Base-by-base conservation (phyloP, 2,113 vertebrate genomes). In the Uropsilus gracilis region DNA sequence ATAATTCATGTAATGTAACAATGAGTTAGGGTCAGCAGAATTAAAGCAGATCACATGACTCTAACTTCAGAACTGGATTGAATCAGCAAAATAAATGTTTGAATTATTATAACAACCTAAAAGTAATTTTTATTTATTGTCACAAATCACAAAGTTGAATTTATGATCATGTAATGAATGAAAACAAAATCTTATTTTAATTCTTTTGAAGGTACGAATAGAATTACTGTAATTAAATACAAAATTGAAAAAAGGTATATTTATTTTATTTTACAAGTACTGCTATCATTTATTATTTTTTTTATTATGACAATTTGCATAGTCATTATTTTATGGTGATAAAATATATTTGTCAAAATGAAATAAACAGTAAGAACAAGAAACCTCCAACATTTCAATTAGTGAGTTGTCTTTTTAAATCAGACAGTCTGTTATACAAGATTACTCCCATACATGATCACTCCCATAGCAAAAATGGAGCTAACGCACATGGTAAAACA, bases 231-330 rank as follows among this genome's bases (percentile, higher is more conserved):
- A 34, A 18, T 34, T 69, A 90, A 0, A 85, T 1, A 4, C 85
- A 12, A 34, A 48, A 87, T 44, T 95, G 84, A 86, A 66, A 77
- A 87, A 94, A 97, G 69, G 71, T 89, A 42, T 94, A 86, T 92
- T n/a, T n/a, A 97, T 97, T 97, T 77, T 91, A 91, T 78, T 94
- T 96, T 95, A 97, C 89, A 97, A 97, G 94, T 94, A 85, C 22
- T 87, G 13, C 64, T 68, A 34, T 42, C 13, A 24, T 7, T 73
- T 48, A 18, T 59, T 64, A 44, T 44, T 50, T 72, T 87, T 86
- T 68, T 12, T 10, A 76, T 76, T 88, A 37, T 1, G 53, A 42
- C 8, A 81, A 5, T 53, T 18, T 53, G 14, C 37, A 16, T 39
- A 69, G 3, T 26, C 42, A 77, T 46, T 80, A 66, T 17, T 53